phyloP scores from a whole-genome alignment of 2,888 invertebrate genomes.

The Lepeophtheirus nordmannii region DNA sequence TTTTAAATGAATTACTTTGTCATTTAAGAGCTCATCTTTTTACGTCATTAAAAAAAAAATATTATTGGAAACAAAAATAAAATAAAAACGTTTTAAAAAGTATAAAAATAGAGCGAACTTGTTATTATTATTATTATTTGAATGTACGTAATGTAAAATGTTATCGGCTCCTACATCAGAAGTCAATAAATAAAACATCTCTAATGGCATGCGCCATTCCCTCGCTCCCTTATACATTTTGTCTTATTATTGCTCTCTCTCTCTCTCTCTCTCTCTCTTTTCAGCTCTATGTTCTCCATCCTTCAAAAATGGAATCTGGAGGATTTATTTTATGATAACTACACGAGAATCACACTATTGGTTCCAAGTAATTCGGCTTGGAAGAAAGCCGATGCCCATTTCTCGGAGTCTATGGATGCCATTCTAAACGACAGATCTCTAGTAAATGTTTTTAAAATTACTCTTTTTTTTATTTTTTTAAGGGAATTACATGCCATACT shows the following conservation, averaged over 20 bases:
- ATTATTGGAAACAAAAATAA: no score
- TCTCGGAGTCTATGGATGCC: slow-evolving; percentile 67
- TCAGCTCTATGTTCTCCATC: background rate
- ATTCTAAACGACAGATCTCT: slow-evolving; percentile 62
- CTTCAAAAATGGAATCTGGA: background rate
- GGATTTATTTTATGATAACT: no score
- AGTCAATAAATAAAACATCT: background rate
- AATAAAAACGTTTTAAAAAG: no score
- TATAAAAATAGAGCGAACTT: background rate
- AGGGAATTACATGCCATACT: no score
- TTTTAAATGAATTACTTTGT: no score
- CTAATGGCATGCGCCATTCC: background rate
- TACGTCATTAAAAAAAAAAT: no score
- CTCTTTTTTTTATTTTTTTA: no score
- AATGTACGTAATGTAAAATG: no score
- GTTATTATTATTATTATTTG: no score
- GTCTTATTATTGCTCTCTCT: background rate
- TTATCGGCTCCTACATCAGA: background rate
- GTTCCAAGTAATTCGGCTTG: slow-evolving; percentile 81
- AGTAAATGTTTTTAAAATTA: slow-evolving; percentile 47
- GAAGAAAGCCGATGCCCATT: slow-evolving; percentile 54
- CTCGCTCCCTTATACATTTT: slow-evolving; percentile 1
- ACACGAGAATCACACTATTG: slow-evolving; percentile 65
- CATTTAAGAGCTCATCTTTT: no score
- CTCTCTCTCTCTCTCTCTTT: no score